Conservation (phyloP, 2,888 invertebrate species). For the Falcaria lacertinaria region DNA sequence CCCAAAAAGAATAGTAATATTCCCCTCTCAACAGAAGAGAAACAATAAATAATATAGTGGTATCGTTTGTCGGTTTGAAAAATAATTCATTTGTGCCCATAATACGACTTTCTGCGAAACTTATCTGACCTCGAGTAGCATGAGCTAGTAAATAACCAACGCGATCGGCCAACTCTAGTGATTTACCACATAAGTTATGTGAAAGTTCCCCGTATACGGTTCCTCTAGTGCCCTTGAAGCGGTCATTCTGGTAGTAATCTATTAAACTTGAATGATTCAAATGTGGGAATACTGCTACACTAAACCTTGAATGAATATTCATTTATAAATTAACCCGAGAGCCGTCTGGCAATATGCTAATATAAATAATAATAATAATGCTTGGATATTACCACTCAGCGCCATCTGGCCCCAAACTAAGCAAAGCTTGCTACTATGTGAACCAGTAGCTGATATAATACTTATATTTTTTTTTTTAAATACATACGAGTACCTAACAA, state of each 20-base stretch:
- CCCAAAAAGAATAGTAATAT: neutral
- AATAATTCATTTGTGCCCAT: neutral
- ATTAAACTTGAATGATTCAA: slow-evolving; percentile 2
- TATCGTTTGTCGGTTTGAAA: slow-evolving; percentile 15
- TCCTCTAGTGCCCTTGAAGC: slow-evolving; percentile 5
- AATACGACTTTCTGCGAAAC: slow-evolving; percentile 7
- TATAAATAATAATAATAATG: too few species aligned
- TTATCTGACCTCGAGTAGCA: slow-evolving; percentile 33
- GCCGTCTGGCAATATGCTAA: slow-evolving; percentile 9
- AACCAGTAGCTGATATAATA: too few species aligned
- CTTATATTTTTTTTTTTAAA: too few species aligned
- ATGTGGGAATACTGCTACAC: slow-evolving; percentile 2
- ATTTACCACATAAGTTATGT: slow-evolving; percentile 2
- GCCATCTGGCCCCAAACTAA: too few species aligned
- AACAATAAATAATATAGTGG: slow-evolving; percentile 24
- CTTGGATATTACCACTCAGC: too few species aligned
- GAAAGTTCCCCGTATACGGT: slow-evolving; percentile 13
- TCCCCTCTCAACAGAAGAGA: slow-evolving; percentile 3
- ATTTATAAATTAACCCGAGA: slow-evolving; percentile 8
- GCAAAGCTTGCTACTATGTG: too few species aligned
- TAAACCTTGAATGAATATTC: slow-evolving; percentile 9
- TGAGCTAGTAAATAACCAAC: slow-evolving; percentile 29
- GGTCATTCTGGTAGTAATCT: neutral
- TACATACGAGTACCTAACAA: too few species aligned
- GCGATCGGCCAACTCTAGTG: slow-evolving; percentile 14